Evolutionary conservation across 2,797 vertebrate species (phyloP), one percentile per base, ranked within the genome.

Genomic region (Muraenolepis orangiensis): DNA sequence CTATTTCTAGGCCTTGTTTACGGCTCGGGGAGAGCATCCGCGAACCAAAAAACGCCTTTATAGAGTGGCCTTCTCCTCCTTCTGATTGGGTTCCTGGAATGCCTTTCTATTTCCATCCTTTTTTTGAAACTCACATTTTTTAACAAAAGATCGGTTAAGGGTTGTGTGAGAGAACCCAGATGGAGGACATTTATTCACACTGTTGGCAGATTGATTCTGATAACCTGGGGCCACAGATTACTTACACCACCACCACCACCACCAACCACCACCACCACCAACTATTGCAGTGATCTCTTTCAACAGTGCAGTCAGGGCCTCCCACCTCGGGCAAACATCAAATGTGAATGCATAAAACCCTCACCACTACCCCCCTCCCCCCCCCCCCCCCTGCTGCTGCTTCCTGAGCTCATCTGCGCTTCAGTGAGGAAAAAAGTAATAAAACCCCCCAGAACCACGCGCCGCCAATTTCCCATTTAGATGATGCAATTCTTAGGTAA

Each of bases 401-500:
- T 82, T 80, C 79, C 76, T 61, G 81, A 69, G 51, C 81, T 82
- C 64, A 82, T 81, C 81, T 85, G 32, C 66, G 82, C 79, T 87
- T 74, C 30, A 82, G 81, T 71, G 79, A 74, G 81, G 84, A 79
- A 75, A 51, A 76, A 87, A n/a, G n/a, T n/a, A n/a, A n/a, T n/a
- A n/a, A n/a, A n/a, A n/a, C n/a, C n/a, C n/a, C n/a, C 85, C 84
- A 46, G 77, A 88, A 85, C 84, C 84, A 83, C 84, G 82, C 82
- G 82, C 80, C 81, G 84, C 73, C 85, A 80, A 84, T 86, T 12
- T 86, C 79, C 73, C 83, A 84, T 86, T 91, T 73, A 82, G 76
- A 83, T 89, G 86, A 90, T 80, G 87, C 80, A 90, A 90, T 81
- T 83, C 82, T 82, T 84, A 69, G 72, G 81, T 85, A 90, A 92